Percentiles rank a stretch among this genome's conserved stretches.
phyloP scores from a whole-genome alignment of 2,888 invertebrate species.

The Agrenia bidenticulata region DNA sequence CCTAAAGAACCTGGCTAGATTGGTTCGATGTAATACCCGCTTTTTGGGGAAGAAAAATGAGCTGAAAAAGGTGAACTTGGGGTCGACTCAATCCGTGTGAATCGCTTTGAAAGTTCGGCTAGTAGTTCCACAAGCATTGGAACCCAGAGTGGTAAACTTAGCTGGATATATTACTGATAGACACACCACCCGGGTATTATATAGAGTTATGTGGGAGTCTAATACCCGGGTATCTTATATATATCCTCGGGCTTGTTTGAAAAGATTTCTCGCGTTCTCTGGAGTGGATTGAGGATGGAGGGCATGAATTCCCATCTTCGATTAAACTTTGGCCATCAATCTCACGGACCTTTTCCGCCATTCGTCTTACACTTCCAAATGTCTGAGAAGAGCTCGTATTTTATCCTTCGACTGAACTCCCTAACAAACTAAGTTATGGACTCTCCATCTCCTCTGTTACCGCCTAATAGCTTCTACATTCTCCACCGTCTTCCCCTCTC shows the following conservation, averaged over 20 bases:
- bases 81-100: neutral
- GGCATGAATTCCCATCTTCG: conserved; percentile 52
- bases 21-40: neutral
- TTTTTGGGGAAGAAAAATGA: neutral
- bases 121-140: no score
- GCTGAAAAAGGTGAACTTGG: neutral
- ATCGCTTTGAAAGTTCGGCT: neutral
- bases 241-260: neutral
- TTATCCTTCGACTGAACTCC: conserved; percentile 3
- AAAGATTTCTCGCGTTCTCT: neutral
- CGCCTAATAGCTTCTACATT: no score
- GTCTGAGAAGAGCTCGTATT: neutral
- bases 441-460: no score
- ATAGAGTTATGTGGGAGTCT: neutral
- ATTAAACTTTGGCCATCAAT: conserved; percentile 53
- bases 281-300: conserved; percentile 35
- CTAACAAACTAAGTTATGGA: no score
- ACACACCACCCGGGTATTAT: neutral
- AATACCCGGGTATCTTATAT: conserved; percentile 5
- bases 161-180: no score
- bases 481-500: no score
- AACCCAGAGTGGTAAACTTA: no score
- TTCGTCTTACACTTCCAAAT: conserved; percentile 33
- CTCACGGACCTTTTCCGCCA: conserved; percentile 29
- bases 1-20: neutral